Evolutionary conservation across 2,888 invertebrate genomes (phyloP).

Genomic region (Microplitis deprimator): DNA sequence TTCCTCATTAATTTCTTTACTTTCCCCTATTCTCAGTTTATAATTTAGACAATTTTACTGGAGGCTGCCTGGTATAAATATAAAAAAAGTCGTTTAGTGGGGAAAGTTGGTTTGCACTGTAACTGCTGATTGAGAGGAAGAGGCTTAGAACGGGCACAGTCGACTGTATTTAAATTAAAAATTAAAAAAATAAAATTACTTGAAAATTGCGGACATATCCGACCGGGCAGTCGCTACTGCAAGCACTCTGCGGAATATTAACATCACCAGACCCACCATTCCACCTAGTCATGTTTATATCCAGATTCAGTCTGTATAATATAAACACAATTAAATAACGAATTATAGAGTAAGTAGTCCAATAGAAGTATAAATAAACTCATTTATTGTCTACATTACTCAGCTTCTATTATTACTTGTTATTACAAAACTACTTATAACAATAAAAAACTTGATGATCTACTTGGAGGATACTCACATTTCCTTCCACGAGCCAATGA

Average conservation of each 20-base stretch:
- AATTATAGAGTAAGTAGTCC: not conserved
- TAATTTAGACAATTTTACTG: no score
- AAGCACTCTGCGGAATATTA: conserved; percentile 74
- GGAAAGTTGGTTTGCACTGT: no score
- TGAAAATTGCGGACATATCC: conserved; percentile 76
- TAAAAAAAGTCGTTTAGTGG: no score
- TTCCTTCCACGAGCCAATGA: conserved; percentile 76
- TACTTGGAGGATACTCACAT: conserved; percentile 67
- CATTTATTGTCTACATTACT: not conserved
- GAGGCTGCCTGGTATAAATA: no score
- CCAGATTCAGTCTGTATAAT: conserved; percentile 69
- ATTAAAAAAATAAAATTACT: conserved; percentile 60
- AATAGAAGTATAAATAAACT: conserved; percentile 4
- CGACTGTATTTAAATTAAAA: not conserved
- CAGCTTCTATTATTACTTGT: not conserved
- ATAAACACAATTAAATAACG: conserved; percentile 19
- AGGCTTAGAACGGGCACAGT: no score
- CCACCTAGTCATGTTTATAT: conserved; percentile 72
- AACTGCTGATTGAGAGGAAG: no score
- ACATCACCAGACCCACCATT: conserved; percentile 65
- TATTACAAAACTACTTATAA: not conserved
- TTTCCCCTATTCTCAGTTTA: no score
- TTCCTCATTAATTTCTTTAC: no score
- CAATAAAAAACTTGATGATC: conserved; percentile 8
- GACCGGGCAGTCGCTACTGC: conserved; percentile 76